Percentiles rank a stretch among this genome's conserved stretches.
Evolutionary conservation across 2,113 vertebrate species (phyloP).

Genomic region (Silurus meridionalis): DNA sequence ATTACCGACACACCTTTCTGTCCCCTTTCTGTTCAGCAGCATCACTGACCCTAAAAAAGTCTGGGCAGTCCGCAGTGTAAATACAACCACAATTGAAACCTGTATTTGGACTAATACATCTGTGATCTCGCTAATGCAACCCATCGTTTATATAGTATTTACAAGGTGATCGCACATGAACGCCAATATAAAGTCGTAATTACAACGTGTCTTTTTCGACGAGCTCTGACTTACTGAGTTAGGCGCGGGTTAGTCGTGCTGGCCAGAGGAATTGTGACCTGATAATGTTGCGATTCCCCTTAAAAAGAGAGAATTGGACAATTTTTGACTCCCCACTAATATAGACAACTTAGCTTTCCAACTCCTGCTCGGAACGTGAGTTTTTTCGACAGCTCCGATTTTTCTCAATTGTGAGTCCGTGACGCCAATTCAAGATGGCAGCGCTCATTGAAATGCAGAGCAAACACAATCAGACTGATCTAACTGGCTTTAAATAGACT

Average conservation of each 20-base stretch:
- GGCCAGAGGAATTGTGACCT: neutral
- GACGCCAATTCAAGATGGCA: too few relatives aligned
- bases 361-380: too few relatives aligned
- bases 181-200: neutral
- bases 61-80: neutral
- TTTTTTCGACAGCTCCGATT: too few relatives aligned
- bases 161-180: neutral
- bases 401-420: too few relatives aligned
- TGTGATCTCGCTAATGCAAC: neutral
- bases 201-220: neutral
- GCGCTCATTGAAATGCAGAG: too few relatives aligned
- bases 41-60: neutral
- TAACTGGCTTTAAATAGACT: too few relatives aligned
- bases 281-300: neutral
- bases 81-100: neutral
- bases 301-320: neutral
- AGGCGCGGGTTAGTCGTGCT: neutral
- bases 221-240: neutral
- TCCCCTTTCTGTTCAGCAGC: neutral
- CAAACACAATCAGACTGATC: too few relatives aligned
- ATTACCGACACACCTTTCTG: conserved; percentile 3
- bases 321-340: neutral
- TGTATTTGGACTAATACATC: neutral
- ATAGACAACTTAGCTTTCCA: too few relatives aligned
- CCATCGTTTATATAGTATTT: neutral